Evolutionary conservation across 2,888 invertebrate species (phyloP), one percentile per base, ranked within the genome.

Genomic region (Amblyteles armatorius): DNA sequence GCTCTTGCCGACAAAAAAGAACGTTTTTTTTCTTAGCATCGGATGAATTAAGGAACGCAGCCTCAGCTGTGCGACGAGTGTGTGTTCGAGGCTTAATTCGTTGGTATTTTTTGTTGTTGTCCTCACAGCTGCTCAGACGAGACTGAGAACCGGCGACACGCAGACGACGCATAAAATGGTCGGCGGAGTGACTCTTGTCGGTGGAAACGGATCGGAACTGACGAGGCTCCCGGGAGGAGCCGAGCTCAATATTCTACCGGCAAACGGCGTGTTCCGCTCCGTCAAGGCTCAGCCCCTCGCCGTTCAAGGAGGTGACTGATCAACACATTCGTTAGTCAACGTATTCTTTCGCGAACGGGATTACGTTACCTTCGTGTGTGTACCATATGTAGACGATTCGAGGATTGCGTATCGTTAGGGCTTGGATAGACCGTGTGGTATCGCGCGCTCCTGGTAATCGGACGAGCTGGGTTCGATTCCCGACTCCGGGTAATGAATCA

Each of bases 81-180:
- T 57, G 19, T 68, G n/a, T 40, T 65, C 29, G 33, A 68, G 67
- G 3, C 11, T 67, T 50, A 11, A 82, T 68, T 36, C 52, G 29
- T 69, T 79, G 73, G 26, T 63, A 13, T 26, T 55, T 65, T 79
- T 22, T 26, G 55, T 26, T 22, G n/a, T 68, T 52, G 13, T 60
- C 76, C 71, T 83, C 88, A n/a, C 79, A 94, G 93, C 90, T 84
- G 89, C 92, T 81, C 93, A 93, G 82, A 90, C 93, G 57, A 93
- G 94, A 89, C 91, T 94, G 89, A 92, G 93, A 85, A 88, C 93
- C 50, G 90, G 91, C 5, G 94, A 94, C 44, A 87, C 93, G 48
- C 94, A 94, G 85, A 91, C 92, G 7, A 92, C 94, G 44, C 94
- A 94, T 89, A 94, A 94, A 89, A 93, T 94, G 93, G 93, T 94